Evolutionary conservation across 2,888 invertebrate genomes (phyloP).

Genomic region (Catocala fraxini): DNA sequence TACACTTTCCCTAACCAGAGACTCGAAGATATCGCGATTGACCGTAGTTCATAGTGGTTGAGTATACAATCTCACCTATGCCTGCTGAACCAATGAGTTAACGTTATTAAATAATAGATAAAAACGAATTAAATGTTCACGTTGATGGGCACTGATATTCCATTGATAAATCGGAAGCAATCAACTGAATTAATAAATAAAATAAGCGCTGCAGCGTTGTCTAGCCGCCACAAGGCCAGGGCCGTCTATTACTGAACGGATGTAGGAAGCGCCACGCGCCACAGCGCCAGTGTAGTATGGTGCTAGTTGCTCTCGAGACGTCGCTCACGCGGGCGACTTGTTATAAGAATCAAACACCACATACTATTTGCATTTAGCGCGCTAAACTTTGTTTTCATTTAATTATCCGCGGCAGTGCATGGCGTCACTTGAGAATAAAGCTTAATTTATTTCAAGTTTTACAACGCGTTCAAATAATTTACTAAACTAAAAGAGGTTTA

Average conservation of each 20-base stretch:
- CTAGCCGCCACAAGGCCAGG: conserved; percentile 64
- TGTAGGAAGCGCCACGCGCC: conserved; percentile 61
- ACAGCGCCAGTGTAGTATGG: conserved; percentile 19
- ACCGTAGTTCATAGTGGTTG: too few species aligned
- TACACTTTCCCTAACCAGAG: too few species aligned
- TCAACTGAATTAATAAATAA: conserved; percentile 58
- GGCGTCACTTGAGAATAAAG: not conserved
- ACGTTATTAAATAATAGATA: not conserved
- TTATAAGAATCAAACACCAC: conserved; percentile 36
- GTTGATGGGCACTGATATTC: conserved; percentile 3
- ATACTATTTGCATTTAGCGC: conserved; percentile 32
- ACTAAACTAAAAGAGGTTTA: too few species aligned
- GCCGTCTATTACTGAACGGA: conserved; percentile 60
- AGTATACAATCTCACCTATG: too few species aligned
- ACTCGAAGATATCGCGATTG: too few species aligned
- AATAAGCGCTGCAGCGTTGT: conserved; percentile 60
- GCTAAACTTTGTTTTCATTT: conserved; percentile 12
- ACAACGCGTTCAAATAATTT: not conserved
- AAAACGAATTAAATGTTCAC: not conserved
- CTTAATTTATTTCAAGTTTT: not conserved
- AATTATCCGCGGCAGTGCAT: conserved; percentile 1
- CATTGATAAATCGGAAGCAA: conserved; percentile 46
- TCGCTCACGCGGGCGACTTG: conserved; percentile 39
- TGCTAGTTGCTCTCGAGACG: conserved; percentile 63
- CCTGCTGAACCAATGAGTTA: too few species aligned